Base-by-base conservation (phyloP, 1,140 invertebrate genomes). In the Platorchestia sp. region DNA sequence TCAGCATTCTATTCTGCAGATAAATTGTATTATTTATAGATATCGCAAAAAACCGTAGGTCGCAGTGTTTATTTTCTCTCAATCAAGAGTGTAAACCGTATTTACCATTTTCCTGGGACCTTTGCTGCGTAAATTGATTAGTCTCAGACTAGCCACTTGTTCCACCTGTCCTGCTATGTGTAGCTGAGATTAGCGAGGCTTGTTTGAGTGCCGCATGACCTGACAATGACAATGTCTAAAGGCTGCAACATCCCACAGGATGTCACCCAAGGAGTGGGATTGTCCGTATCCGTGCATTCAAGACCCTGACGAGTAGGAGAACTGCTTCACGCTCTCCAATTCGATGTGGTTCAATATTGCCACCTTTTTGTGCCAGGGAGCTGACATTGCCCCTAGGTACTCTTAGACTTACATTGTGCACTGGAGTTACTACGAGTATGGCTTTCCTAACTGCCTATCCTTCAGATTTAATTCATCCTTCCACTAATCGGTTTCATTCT, bases 311-410 rank as follows among this genome's bases (percentile, higher is more conserved):
- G 98, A 98, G 96, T 97, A 98, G 97, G 98, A 99, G 97, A 99
- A 99, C 97, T 98, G 99, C 97, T 99, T 99, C 97, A 99, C 98
- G 91, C 97, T 99, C 86, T 98, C 98, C 96, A 99, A 99, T 97
- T 99, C 98, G 97, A 98, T 99, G 97, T 99, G 99, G 99, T 99
- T 99, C 97, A 98, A 99, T 95, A 99, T 99, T 97, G 99, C 99
- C 96, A 99, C 99, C 40, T 97, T 99, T 96, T 99, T 99, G 98
- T 98, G 99, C 97, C 98, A 99, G 97, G 98, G 98, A 97, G 98
- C 98, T 97, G 98, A 99, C 98, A 98, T 99, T 97, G 98, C 98
- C 96, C 98, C 98, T 96, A 98, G 98, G 98, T 98, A 97, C 97
- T 97, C 97, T 89, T 86, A 7, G 45, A 75, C 53, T 36, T 42